phyloP scores from a whole-genome alignment of 2,113 vertebrate genomes.

The Uropsilus gracilis region DNA sequence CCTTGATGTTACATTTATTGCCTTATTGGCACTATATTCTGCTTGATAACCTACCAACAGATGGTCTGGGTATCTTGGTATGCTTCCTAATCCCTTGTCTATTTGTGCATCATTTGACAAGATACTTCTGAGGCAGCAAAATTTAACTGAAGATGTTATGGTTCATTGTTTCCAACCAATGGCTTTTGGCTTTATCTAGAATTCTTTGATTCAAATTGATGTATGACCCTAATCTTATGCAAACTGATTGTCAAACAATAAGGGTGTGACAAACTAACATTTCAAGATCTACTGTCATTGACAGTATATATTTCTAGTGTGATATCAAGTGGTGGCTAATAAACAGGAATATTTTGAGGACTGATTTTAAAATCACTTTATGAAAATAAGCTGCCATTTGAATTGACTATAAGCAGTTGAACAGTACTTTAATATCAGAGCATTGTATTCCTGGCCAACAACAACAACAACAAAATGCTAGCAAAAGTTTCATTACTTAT shows the following conservation, averaged over 20 bases:
- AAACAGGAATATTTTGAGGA: not conserved
- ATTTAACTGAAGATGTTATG: slow-evolving; percentile 52
- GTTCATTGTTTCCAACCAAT: slow-evolving; percentile 53
- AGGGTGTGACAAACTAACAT: not conserved
- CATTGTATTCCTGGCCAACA: not conserved
- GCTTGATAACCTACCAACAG: slow-evolving; percentile 45
- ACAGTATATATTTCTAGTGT: not conserved
- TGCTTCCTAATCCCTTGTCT: slow-evolving; percentile 47
- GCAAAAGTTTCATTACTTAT: slow-evolving; percentile 37
- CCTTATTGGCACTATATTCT: slow-evolving; percentile 27
- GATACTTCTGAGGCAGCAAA: slow-evolving; percentile 56
- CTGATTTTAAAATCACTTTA: slow-evolving; percentile 2
- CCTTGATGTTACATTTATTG: slow-evolving; percentile 52
- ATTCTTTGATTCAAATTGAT: slow-evolving; percentile 52
- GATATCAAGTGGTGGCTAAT: not conserved
- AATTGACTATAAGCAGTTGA: not conserved
- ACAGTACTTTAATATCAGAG: not conserved
- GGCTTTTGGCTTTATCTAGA: slow-evolving; percentile 39
- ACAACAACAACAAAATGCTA: not conserved
- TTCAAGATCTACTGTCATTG: not conserved
- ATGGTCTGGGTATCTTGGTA: slow-evolving; percentile 55
- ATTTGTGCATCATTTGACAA: slow-evolving; percentile 56
- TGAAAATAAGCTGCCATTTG: not conserved
- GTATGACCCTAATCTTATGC: slow-evolving; percentile 27
- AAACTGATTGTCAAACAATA: slow-evolving; percentile 1